These are phyloP conservation scores for Berghia stephanieae DNA, from an alignment of 1,140 invertebrate species.

Conservation along the genomic window DNA sequence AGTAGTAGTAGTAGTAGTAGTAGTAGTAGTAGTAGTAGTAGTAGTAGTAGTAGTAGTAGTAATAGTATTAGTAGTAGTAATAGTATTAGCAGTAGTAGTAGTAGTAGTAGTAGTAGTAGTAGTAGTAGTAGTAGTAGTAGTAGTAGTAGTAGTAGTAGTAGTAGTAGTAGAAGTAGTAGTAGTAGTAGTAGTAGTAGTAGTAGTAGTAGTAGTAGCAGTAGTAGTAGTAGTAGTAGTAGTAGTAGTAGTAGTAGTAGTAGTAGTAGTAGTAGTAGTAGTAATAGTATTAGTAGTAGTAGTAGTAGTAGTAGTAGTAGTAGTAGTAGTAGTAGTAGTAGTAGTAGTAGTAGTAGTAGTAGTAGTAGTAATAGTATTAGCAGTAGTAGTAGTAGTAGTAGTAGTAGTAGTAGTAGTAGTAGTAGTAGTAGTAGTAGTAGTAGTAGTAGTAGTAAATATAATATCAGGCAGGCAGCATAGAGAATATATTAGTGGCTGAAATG, in stretches of 20 bases:
- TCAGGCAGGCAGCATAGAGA: background rate
- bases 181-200: too few relatives aligned
- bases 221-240: slow-evolving; percentile 35
- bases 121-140: too few relatives aligned
- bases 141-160: too few relatives aligned
- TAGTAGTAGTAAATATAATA: background rate
- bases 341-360: slow-evolving; percentile 8
- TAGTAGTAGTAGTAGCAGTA: background rate
- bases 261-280: slow-evolving; percentile 5
- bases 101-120: too few relatives aligned
- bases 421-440: background rate
- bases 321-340: background rate
- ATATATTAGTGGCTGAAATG: background rate
- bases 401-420: background rate
- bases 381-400: background rate
- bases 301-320: slow-evolving; percentile 13
- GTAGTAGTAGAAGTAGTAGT: too few relatives aligned
- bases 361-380: slow-evolving; percentile 5
- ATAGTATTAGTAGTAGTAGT: background rate
- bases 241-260: slow-evolving; percentile 28
- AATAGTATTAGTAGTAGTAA: too few relatives aligned
- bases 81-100: too few relatives aligned
- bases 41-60: slow-evolving; percentile 2
- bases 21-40: slow-evolving; percentile 36
- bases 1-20: slow-evolving; percentile 35